phyloP scores from a whole-genome alignment of 2,113 vertebrate genomes.

The Ibidorhyncha struthersii region DNA sequence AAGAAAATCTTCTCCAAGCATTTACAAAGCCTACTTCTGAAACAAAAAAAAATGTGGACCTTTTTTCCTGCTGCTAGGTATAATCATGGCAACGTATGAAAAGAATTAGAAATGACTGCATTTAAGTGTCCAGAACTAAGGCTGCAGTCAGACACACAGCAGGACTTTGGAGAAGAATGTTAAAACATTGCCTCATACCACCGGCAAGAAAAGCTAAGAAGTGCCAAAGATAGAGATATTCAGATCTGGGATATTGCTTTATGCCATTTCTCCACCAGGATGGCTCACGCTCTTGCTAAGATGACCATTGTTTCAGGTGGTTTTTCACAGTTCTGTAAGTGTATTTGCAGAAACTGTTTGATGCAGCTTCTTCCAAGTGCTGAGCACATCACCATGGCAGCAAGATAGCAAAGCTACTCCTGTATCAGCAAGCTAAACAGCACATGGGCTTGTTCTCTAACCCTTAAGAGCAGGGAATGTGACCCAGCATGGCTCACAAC shows the following conservation, averaged over 20 bases:
- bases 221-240: neutral
- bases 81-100: neutral
- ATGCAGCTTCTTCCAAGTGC: neutral
- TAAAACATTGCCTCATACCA: neutral
- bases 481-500: rapidly evolving
- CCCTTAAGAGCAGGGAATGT: neutral
- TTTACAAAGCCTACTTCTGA: neutral
- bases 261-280: neutral
- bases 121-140: neutral
- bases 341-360: neutral
- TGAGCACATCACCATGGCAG: neutral
- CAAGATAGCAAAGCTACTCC: neutral
- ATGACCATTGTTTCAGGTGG: neutral
- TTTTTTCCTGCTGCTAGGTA: neutral
- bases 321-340: neutral
- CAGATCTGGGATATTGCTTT: neutral
- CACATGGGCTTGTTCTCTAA: neutral
- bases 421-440: neutral
- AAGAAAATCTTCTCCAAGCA: neutral
- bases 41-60: neutral
- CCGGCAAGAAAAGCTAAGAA: neutral
- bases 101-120: neutral
- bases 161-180: neutral
- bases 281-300: neutral
- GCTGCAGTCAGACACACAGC: neutral